Evolutionary conservation across 2,113 vertebrate species (phyloP).

Genomic region (Perca fluviatilis): DNA sequence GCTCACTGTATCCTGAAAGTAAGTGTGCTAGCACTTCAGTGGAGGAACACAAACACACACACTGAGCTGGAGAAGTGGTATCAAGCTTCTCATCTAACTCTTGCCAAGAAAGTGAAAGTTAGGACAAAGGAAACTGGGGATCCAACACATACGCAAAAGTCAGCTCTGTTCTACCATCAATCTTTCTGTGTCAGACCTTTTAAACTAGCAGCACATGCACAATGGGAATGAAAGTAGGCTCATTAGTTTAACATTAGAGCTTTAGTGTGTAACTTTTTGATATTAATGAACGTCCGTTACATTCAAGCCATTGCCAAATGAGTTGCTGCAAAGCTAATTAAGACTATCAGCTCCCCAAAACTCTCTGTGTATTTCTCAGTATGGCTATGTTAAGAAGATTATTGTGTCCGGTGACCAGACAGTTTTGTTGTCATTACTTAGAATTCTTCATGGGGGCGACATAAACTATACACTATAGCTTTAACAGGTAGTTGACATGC

Average conservation of each 20-base stretch:
- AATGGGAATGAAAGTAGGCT: slow-evolving; percentile 81
- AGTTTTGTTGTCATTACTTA: no score
- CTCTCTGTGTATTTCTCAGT: no score
- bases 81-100: neutral
- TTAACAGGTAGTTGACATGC: slow-evolving; percentile 85
- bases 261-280: no score
- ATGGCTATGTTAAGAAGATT: no score
- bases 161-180: slow-evolving; percentile 1
- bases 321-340: no score
- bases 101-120: neutral
- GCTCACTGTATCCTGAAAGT: neutral
- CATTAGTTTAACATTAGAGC: slow-evolving; percentile 85
- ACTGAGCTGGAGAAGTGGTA: neutral
- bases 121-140: neutral
- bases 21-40: neutral
- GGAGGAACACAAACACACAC: neutral
- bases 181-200: slow-evolving; percentile 28
- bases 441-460: no score
- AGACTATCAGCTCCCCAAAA: no score
- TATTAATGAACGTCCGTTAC: no score
- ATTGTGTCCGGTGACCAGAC: no score
- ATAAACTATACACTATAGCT: no score
- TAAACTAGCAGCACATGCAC: slow-evolving; percentile 76
- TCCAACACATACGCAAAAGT: neutral
- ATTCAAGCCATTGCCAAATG: no score